A percentile compares a stretch with the other conserved stretches of the same genome.
Conservation (phyloP, 2,888 invertebrate genomes). For the Pilophorus perplexus region DNA sequence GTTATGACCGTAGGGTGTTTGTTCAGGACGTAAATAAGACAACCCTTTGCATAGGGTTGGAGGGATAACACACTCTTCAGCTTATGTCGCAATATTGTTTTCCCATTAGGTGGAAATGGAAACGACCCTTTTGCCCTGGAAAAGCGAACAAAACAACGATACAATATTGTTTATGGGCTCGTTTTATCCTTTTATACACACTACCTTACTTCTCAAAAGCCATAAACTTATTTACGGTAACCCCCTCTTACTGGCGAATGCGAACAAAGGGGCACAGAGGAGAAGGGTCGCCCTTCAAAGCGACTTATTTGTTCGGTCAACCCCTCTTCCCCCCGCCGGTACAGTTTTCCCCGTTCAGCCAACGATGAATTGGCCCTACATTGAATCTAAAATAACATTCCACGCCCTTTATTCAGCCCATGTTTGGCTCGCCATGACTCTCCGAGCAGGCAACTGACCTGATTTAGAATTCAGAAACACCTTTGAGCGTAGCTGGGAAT, state of each 20-base stretch:
- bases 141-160: neutral
- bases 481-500: neutral
- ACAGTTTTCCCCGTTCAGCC: no score
- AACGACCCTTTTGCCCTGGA: slow-evolving; percentile 11
- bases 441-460: neutral
- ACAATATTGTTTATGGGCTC: slow-evolving; percentile 31
- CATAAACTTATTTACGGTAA: slow-evolving; percentile 28
- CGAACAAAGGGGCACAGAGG: slow-evolving; percentile 3
- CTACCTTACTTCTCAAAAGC: slow-evolving; percentile 27
- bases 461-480: slow-evolving; percentile 19
- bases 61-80: slow-evolving; percentile 15
- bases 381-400: slow-evolving; percentile 12
- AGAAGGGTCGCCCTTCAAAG: slow-evolving; percentile 1
- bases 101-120: slow-evolving; percentile 33
- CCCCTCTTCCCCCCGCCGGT: neutral
- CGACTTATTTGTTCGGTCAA: slow-evolving; percentile 15
- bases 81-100: slow-evolving; percentile 38
- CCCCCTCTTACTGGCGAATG: slow-evolving; percentile 1
- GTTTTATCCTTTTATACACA: slow-evolving; percentile 15
- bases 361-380: slow-evolving; percentile 21
- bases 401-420: neutral
- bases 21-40: slow-evolving; percentile 5
- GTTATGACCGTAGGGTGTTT: no score
- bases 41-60: neutral
- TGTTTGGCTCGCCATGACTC: neutral